These are phyloP conservation scores for Tachina lurida DNA, from an alignment of 2,888 invertebrate genomes.

Conservation along the genomic window DNA sequence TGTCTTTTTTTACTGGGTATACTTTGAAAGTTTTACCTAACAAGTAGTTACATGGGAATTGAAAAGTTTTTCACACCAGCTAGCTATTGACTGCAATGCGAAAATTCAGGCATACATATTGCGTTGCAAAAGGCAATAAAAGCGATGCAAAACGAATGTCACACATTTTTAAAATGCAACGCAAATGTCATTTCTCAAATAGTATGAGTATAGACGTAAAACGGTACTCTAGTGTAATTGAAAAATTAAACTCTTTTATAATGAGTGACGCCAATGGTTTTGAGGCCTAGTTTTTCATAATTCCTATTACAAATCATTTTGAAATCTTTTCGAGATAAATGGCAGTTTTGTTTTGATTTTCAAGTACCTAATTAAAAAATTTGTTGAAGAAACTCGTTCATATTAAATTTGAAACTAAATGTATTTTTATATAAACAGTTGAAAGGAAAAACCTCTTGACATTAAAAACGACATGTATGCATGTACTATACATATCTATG, in stretches of 20 bases:
- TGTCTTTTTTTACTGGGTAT: no score
- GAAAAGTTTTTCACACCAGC: no score
- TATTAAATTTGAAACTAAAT: slow-evolving; percentile 41
- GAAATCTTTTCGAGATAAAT: slow-evolving; percentile 46
- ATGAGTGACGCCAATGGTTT: slow-evolving; percentile 56
- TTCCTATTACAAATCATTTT: slow-evolving; percentile 43
- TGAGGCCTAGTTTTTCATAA: slow-evolving; percentile 24
- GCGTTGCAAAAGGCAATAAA: no score
- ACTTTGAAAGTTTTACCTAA: no score
- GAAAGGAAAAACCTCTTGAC: slow-evolving; percentile 56
- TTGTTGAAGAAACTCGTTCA: slow-evolving; percentile 36
- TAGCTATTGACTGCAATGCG: no score
- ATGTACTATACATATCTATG: not conserved
- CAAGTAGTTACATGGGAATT: no score
- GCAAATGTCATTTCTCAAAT: no score
- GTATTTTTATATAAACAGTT: slow-evolving; percentile 44
- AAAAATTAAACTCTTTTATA: slow-evolving; percentile 52
- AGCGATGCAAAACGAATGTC: no score
- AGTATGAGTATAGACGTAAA: no score
- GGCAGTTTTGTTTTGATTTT: slow-evolving; percentile 36
- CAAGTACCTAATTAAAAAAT: slow-evolving; percentile 54
- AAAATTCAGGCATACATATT: no score
- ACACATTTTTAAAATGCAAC: no score
- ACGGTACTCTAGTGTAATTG: slow-evolving; percentile 32
- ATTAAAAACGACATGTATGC: not conserved